Percentiles rank a stretch among this genome's conserved stretches.
Evolutionary conservation across 2,888 invertebrate species (phyloP).

Genomic region (Heliconius sara): DNA sequence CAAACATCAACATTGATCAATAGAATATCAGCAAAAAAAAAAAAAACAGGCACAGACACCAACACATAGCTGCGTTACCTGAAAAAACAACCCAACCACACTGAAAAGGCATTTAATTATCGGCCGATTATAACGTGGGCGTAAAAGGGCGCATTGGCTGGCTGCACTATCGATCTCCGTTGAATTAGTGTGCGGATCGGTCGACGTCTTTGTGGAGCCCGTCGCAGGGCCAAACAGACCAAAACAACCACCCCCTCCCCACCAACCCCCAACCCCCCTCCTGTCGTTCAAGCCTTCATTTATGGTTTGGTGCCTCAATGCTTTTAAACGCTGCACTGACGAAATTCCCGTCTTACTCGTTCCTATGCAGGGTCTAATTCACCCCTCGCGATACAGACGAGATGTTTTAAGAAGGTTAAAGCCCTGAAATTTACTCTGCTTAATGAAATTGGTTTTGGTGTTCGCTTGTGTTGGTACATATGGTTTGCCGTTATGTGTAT

Average conservation of each 20-base stretch:
- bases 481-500: neutral
- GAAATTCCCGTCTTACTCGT: conserved; percentile 50
- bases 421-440: conserved; percentile 24
- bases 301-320: conserved; percentile 57
- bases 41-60: neutral
- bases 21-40: neutral
- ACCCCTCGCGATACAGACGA: conserved; percentile 26
- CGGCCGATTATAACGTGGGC: conserved; percentile 68
- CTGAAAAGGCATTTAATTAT: conserved; percentile 72
- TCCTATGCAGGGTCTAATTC: conserved; percentile 42
- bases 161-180: conserved; percentile 83
- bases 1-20: neutral
- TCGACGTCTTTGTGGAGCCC: conserved; percentile 81
- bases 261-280: conserved; percentile 58
- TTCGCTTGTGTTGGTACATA: neutral
- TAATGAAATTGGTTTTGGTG: conserved; percentile 26
- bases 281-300: conserved; percentile 67
- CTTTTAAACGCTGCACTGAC: conserved; percentile 53
- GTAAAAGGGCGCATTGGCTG: conserved; percentile 75
- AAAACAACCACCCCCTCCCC: conserved; percentile 75
- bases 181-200: conserved; percentile 84
- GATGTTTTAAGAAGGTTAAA: conserved; percentile 33
- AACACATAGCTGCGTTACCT: neutral
- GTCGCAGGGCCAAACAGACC: conserved; percentile 83
- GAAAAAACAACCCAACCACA: neutral